phyloP scores from a whole-genome alignment of 1,140 invertebrate species.

The Ctenoplectra terminalis region DNA sequence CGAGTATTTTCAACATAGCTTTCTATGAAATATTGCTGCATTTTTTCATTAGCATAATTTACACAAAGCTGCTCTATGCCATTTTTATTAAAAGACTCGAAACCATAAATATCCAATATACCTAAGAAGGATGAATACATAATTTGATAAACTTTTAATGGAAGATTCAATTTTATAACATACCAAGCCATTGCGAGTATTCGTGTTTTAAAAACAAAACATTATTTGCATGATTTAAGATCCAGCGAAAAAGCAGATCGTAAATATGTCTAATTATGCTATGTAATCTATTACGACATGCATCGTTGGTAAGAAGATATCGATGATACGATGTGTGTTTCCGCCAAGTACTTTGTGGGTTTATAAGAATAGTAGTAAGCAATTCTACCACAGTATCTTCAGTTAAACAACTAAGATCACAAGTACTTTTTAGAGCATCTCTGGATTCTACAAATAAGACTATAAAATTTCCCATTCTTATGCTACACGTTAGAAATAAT shows the following conservation, averaged over 20 bases:
- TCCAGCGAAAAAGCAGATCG: constrained; percentile 70
- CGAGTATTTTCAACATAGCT: constrained; percentile 86
- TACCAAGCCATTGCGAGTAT: constrained; percentile 71
- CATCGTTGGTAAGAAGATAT: constrained; percentile 62
- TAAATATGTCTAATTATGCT: constrained; percentile 74
- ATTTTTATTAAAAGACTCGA: constrained; percentile 88
- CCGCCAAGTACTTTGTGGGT: constrained; percentile 29
- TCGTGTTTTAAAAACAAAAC: constrained; percentile 60
- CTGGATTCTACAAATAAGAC: constrained; percentile 42
- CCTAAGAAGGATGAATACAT: constrained; percentile 58
- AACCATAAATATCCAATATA: constrained; percentile 88
- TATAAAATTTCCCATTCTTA: neutral
- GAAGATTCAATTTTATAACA: neutral
- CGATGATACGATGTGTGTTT: constrained; percentile 51
- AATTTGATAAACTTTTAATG: neutral
- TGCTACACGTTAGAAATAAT: neutral
- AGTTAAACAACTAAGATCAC: constrained; percentile 18
- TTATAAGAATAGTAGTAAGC: constrained; percentile 50
- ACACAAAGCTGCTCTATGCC: constrained; percentile 91
- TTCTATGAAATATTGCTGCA: constrained; percentile 87
- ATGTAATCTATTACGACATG: constrained; percentile 70
- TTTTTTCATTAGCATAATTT: constrained; percentile 89
- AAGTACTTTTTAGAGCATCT: constrained; percentile 44
- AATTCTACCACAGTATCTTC: constrained; percentile 29
- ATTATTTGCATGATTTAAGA: constrained; percentile 66